Base-by-base conservation (phyloP, 2,888 invertebrate species). In the Aspidiotus destructor region DNA sequence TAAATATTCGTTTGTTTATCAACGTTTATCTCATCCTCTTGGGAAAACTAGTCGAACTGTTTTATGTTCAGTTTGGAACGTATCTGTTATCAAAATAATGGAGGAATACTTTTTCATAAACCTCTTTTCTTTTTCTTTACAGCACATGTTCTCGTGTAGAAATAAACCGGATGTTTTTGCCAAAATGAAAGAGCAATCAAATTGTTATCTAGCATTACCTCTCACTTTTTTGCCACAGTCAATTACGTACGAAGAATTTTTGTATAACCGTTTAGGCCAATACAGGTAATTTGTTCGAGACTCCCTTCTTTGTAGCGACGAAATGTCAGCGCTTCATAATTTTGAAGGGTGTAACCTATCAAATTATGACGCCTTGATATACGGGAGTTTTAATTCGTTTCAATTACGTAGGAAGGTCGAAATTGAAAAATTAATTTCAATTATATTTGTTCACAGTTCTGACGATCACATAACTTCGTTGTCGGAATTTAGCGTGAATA, bases 381-480 rank as follows among this genome's bases (percentile, higher is more conserved):
- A 28, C 28, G 28, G 28, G 28, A 28, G 28, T 28, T 28, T 5
- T 28, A 28, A 28, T 28, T 28, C 5, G 28, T 28, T 28, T 28
- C 28, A 28, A 28, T 28, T 28, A 28, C 28, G 28, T 42, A 60
- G 10, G 15, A 65, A 60, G 58, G 13, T 41, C 53, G 53, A 10
- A 10, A 11, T 40, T 58, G 63, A 44, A 13, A 63, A 13, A 57
- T 13, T 55, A 28, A 28, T 28, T 28, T 28, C 28, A 28, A 11
- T 48, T 48, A 11, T 48, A 48, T n/a, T n/a, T 48, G 65, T 64
- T 60, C 85, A 71, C 77, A 96, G 96, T 75, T 88, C 87, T 11
- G 99, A 99, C 79, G 92, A 95, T 77, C 91, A 91, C 76, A 86
- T 97, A 76, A 99, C 98, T 5, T 97, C 98, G 0, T 86, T 97